Percentiles rank a stretch among this genome's conserved stretches.
Evolutionary conservation across 2,113 vertebrate genomes (phyloP).

Genomic region (Pteropus alecto): DNA sequence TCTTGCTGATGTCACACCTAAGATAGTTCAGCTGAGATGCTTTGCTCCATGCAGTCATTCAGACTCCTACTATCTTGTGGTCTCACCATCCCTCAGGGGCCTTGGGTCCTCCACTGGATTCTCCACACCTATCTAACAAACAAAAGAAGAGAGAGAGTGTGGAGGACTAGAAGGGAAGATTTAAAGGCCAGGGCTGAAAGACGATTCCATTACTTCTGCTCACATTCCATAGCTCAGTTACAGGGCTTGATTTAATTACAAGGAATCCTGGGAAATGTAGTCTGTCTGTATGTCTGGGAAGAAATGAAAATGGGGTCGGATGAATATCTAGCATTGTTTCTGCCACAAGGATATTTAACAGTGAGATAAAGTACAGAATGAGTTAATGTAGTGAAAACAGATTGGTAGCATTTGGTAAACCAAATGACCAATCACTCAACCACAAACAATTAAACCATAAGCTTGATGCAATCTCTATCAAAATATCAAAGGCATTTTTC

Average conservation of each 20-base stretch:
- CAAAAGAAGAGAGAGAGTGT: neutral
- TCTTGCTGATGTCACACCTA: conserved; percentile 35
- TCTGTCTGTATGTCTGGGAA: neutral
- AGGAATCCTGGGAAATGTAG: conserved; percentile 53
- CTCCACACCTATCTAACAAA: neutral
- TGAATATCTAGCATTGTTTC: neutral
- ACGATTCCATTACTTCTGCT: neutral
- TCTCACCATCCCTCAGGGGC: neutral
- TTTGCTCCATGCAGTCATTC: neutral
- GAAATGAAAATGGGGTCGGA: conserved; percentile 3
- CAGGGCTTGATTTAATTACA: neutral
- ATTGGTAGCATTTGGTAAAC: conserved; percentile 16
- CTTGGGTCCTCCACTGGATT: neutral
- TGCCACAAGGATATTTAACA: neutral
- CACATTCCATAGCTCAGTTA: neutral
- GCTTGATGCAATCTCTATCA: neutral
- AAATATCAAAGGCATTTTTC: no score
- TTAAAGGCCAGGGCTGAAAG: neutral
- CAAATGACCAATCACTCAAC: neutral
- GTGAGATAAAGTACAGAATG: neutral
- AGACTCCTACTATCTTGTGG: neutral
- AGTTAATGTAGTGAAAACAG: neutral
- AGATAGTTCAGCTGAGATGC: conserved; percentile 24
- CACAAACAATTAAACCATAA: conserved; percentile 4
- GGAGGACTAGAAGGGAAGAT: neutral